These are phyloP conservation scores for Felis chaus DNA, from an alignment of 2,113 vertebrate genomes.

Conservation along the genomic window DNA sequence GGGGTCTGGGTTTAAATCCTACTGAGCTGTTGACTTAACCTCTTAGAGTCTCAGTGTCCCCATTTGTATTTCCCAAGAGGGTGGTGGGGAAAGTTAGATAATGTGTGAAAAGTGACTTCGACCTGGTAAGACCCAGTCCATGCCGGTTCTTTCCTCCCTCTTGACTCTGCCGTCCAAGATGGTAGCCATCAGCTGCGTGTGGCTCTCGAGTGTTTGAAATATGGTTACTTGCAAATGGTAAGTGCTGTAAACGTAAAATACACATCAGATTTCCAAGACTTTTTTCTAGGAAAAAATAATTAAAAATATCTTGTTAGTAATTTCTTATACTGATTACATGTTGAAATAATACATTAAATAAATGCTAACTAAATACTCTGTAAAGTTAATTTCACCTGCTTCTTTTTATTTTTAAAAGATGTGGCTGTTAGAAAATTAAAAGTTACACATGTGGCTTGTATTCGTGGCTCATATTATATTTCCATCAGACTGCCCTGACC, in stretches of 20 bases:
- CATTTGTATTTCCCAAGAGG: background rate
- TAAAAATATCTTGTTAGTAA: background rate
- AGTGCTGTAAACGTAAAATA: background rate
- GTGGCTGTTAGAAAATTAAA: background rate
- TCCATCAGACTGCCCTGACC: background rate
- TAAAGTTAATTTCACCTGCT: background rate
- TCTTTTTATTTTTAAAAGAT: constrained; percentile 8
- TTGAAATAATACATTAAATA: background rate
- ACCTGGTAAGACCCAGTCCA: background rate
- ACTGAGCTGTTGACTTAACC: background rate
- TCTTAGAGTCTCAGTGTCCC: background rate
- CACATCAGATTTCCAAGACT: background rate
- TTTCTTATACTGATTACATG: background rate
- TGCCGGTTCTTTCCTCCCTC: background rate
- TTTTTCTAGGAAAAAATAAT: background rate
- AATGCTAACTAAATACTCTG: background rate
- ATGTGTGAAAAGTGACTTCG: background rate
- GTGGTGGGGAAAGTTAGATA: background rate
- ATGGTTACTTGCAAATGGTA: background rate
- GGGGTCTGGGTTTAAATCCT: background rate
- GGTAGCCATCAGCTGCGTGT: background rate
- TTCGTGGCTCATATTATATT: background rate
- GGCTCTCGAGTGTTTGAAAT: background rate
- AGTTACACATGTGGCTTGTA: background rate
- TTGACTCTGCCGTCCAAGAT: background rate